A percentile compares a stretch with the other conserved stretches of the same genome.
Conservation (phyloP, 2,113 vertebrate species). For the Thamnaconus septentrionalis region DNA sequence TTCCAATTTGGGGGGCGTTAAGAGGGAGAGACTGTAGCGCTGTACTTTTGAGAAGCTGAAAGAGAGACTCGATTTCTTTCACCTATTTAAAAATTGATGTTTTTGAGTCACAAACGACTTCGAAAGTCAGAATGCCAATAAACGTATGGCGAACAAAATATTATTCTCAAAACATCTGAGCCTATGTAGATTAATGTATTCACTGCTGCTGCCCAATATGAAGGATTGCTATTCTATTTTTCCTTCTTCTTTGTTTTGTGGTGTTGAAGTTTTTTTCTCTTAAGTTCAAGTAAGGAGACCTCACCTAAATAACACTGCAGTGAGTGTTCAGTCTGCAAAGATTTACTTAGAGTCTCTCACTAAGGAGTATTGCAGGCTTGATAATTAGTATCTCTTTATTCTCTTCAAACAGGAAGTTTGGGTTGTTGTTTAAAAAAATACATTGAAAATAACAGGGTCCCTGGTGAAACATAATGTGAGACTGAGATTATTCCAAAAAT, state of each 20-base stretch:
- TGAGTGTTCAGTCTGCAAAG: too few relatives aligned
- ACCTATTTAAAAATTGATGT: slow-evolving; percentile 8
- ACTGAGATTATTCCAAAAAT: too few relatives aligned
- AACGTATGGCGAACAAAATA: background rate
- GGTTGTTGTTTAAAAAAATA: too few relatives aligned
- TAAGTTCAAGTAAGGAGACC: too few relatives aligned
- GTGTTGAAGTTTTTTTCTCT: too few relatives aligned
- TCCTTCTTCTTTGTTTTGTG: too few relatives aligned
- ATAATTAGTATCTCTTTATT: background rate
- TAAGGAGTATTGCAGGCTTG: background rate
- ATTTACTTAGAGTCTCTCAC: too few relatives aligned
- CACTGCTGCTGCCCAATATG: slow-evolving; percentile 3
- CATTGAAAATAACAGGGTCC: too few relatives aligned
- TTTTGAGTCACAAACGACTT: background rate
- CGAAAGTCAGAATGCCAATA: background rate
- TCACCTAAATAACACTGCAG: too few relatives aligned
- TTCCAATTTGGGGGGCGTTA: background rate
- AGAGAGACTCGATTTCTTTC: background rate
- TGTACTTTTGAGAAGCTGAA: background rate
- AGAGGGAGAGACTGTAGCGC: too few relatives aligned
- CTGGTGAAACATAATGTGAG: too few relatives aligned
- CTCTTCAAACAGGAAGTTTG: background rate
- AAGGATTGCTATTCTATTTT: too few relatives aligned
- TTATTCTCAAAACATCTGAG: background rate
- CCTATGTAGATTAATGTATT: background rate